phyloP scores from a whole-genome alignment of 2,888 invertebrate species.

The Proisotoma minuta region DNA sequence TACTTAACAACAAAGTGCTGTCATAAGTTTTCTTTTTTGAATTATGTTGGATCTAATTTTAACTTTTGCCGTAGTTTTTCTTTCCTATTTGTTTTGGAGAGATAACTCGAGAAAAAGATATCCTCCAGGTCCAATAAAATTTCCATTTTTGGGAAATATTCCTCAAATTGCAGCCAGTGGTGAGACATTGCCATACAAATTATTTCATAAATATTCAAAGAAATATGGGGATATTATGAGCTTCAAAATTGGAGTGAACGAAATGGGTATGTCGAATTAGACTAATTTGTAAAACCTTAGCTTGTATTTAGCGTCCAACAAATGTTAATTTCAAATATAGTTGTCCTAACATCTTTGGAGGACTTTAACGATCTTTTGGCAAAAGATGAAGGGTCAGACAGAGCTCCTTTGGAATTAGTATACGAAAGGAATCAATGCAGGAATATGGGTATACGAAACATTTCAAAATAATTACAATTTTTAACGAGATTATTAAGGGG shows the following conservation, averaged over 20 bases:
- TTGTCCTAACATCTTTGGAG: not conserved
- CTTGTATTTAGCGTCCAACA: not conserved
- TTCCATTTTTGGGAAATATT: not conserved
- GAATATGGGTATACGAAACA: too few relatives aligned
- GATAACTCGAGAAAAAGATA: not conserved
- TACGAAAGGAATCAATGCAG: not conserved
- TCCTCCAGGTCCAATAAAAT: not conserved
- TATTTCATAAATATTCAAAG: not conserved
- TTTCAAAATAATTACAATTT: too few relatives aligned
- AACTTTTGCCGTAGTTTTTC: not conserved
- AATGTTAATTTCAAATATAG: not conserved
- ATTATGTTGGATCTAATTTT: not conserved
- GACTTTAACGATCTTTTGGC: not conserved
- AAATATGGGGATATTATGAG: not conserved
- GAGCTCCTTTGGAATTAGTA: not conserved
- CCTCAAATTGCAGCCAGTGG: not conserved
- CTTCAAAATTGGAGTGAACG: not conserved
- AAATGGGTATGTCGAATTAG: not conserved
- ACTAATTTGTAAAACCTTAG: not conserved
- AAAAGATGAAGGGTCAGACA: not conserved
- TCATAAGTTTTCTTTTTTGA: too few relatives aligned
- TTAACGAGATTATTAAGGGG: too few relatives aligned
- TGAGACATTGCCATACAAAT: not conserved
- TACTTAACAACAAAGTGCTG: too few relatives aligned
- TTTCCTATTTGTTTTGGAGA: not conserved